Percentiles rank a stretch among this genome's conserved stretches.
These are phyloP conservation scores for Elysia chlorotica DNA, from an alignment of 1,140 invertebrate genomes.

Conservation along the genomic window DNA sequence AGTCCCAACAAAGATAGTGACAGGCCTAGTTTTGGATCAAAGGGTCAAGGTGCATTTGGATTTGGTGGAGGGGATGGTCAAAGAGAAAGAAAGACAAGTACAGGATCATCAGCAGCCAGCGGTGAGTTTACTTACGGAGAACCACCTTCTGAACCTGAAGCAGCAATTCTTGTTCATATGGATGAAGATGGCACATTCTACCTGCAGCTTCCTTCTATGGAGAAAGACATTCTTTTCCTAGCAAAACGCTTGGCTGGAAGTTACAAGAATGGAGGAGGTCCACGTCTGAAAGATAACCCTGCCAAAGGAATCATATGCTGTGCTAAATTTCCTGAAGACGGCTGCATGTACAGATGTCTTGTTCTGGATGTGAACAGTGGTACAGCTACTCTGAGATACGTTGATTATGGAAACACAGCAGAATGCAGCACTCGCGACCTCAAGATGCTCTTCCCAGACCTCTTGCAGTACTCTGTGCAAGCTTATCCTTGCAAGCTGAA, in stretches of 20 bases:
- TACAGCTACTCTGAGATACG: constrained; percentile 74
- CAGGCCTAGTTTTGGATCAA: constrained; percentile 45
- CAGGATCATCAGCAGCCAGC: neutral
- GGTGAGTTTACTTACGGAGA: constrained; percentile 8
- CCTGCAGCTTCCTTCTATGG: constrained; percentile 24
- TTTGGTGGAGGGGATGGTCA: constrained; percentile 5
- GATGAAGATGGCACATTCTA: constrained; percentile 30
- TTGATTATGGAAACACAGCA: constrained; percentile 40
- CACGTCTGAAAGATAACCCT: constrained; percentile 1
- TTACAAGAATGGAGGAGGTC: constrained; percentile 16
- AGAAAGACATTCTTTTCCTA: constrained; percentile 17
- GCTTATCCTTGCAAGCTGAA: constrained; percentile 32
- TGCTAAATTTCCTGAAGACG: constrained; percentile 74
- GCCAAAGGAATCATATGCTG: constrained; percentile 47
- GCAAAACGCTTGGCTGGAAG: constrained; percentile 15
- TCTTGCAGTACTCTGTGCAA: constrained; percentile 23
- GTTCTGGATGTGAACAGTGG: constrained; percentile 65
- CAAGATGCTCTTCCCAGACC: constrained; percentile 19
- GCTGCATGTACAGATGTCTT: constrained; percentile 77
- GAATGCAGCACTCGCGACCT: constrained; percentile 20
- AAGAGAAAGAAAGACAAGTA: neutral
- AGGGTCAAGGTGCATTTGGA: constrained; percentile 50
- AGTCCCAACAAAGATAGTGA: neutral
- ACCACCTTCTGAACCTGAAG: constrained; percentile 15
- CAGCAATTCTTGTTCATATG: constrained; percentile 26